Evolutionary conservation across 2,113 vertebrate genomes (phyloP), one percentile per base, ranked within the genome.

Genomic region (Grallaria varia): DNA sequence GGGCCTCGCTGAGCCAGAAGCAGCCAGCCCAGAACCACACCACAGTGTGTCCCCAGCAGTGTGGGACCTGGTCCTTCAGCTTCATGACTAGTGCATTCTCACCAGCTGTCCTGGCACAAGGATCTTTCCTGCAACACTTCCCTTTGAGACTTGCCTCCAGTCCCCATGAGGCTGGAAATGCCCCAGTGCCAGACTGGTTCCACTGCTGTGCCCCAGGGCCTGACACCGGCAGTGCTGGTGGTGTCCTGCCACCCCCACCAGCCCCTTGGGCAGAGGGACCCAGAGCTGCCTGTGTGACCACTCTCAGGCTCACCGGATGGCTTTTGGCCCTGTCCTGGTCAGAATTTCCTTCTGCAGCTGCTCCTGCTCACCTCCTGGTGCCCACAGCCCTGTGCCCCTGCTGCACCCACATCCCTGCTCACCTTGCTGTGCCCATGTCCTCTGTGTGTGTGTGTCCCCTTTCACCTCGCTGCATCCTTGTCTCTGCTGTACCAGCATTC

Each of bases 251-350:
- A 2, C 18, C 12, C 14, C 4, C 11, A 6, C 21, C 11, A 8
- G 40, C 24, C 30, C 9, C 47, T 42, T 0, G 1, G 39, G 12
- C 18, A 17, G 25, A 23, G 31, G 6, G 4, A 42, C 6, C 4
- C 0, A 5, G 24, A 76, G 10, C 27, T 14, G 33, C 33, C 6
- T 1, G 0, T 12, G 30, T 33, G 59, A 66, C 16, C 10, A 8
- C 3, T 2, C 12, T 16, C n/a, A n/a, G n/a, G 33, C 22, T 21
- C 2, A 1, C 21, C 37, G 3, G 0, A 12, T 19, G 28, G 25
- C 9, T n/a, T 21, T 17, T 31, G 4, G 2, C 30, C 47, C 47
- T 14, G 12, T 47, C 59, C 56, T 3, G 0, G 4, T 4, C 24
- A 11, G 9, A 47, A 14, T 33, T 4, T 59, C 50, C 21, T 63